Evolutionary conservation across 2,888 invertebrate genomes (phyloP), one percentile per base, ranked within the genome.

Genomic region (Drosophila kanekoi): DNA sequence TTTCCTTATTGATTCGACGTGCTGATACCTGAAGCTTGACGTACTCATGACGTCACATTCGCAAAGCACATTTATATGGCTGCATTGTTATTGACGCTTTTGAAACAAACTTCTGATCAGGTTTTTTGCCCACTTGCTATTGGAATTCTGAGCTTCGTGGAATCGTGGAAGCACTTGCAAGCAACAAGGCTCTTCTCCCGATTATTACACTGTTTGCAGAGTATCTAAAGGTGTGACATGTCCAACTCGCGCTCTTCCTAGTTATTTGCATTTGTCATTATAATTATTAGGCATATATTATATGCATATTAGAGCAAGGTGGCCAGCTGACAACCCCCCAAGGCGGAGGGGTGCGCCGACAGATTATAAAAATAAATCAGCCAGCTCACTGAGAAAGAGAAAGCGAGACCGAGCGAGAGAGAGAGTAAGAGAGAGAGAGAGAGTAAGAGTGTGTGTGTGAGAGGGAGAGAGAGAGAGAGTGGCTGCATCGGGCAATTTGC

Each of bases 221-320:
- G 68, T 32, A 63, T 43, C n/a, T 13, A 0, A 0, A 2, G 11
- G 43, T 67, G 28, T 14, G 3, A 13, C 11, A 20, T 13, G 14
- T 4, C 6, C 6, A 9, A 6, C 9, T 18, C 14, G 4, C n/a
- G 0, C 9, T 9, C 9, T 68, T 60, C 35, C 58, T 28, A 38
- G 45, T 53, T 60, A 47, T 67, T 60, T 60, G 58, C 67, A 87
- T 85, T 85, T 89, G 79, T 87, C 85, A 71, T 87, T 81, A 84
- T 81, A 89, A 89, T 89, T 86, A 83, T 72, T 63, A 41, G 49
- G 57, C 44, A 59, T 57, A 38, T 40, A 58, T 53, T 59, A 58
- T 53, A 67, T 57, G 37, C 45, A 67, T 68, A 48, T 45, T 49
- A 35, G 49, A 52, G 40, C 40, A 63, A 49, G 41, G 41, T 18